phyloP scores from a whole-genome alignment of 1,140 invertebrate genomes.

The Drosophila subobscura region DNA sequence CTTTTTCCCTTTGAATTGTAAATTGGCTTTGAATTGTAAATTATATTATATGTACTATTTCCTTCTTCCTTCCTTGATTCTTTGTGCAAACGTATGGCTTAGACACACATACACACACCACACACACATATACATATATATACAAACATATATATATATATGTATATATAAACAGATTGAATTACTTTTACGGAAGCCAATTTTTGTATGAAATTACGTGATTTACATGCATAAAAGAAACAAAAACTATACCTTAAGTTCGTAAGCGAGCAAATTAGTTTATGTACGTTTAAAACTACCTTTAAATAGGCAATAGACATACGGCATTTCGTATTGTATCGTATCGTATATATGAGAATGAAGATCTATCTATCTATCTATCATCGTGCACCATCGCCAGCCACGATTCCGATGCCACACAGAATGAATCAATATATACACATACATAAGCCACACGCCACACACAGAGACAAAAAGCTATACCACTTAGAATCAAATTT shows the following conservation, averaged over 20 bases:
- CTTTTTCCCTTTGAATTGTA: slow-evolving; percentile 26
- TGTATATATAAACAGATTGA: slow-evolving; percentile 12
- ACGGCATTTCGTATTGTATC: background rate
- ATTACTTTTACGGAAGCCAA: slow-evolving; percentile 45
- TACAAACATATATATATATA: slow-evolving; percentile 8
- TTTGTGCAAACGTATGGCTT: no score
- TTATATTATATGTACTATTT: slow-evolving; percentile 31
- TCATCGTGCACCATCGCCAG: slow-evolving; percentile 14
- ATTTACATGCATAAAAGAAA: slow-evolving; percentile 62
- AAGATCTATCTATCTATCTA: no score
- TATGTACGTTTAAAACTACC: slow-evolving; percentile 48
- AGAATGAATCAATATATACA: background rate
- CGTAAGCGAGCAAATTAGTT: slow-evolving; percentile 52
- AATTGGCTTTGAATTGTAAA: slow-evolving; percentile 32
- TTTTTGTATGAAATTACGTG: slow-evolving; percentile 71
- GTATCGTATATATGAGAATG: no score
- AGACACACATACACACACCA: no score
- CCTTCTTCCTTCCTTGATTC: no score
- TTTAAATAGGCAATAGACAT: slow-evolving; percentile 28
- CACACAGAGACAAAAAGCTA: slow-evolving; percentile 12
- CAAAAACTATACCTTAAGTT: slow-evolving; percentile 30
- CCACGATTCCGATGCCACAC: slow-evolving; percentile 4
- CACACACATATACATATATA: no score
- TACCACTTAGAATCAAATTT: slow-evolving; percentile 39
- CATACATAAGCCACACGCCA: background rate